These are phyloP conservation scores for Nothobranchius furzeri DNA, from an alignment of 2,113 vertebrate species.

Conservation along the genomic window DNA sequence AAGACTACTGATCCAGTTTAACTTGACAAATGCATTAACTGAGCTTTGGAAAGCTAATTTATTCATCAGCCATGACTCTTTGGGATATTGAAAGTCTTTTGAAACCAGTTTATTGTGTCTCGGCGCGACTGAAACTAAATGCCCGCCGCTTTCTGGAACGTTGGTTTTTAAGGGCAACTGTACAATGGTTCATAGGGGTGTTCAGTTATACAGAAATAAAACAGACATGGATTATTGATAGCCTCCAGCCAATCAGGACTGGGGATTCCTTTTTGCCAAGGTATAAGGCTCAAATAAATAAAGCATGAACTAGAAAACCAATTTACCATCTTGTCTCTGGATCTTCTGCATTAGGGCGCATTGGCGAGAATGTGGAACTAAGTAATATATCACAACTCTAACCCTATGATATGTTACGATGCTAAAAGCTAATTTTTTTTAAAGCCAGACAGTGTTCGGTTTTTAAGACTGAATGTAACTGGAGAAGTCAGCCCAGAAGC, in stretches of 20 bases:
- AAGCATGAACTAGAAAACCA: constrained; percentile 58
- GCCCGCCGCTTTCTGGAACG: constrained; percentile 41
- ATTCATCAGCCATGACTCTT: constrained; percentile 2
- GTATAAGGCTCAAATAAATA: constrained; percentile 66
- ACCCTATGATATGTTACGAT: too few species aligned
- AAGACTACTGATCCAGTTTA: neutral
- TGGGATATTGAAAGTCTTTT: constrained; percentile 17
- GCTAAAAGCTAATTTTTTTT: too few species aligned
- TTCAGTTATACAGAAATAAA: constrained; percentile 66
- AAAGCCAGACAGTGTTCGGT: too few species aligned
- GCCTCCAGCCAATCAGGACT: constrained; percentile 59
- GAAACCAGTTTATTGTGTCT: constrained; percentile 16
- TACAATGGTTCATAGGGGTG: constrained; percentile 53
- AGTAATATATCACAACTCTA: too few species aligned
- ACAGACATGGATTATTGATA: constrained; percentile 70
- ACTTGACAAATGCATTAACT: neutral
- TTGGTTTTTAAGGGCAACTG: constrained; percentile 43
- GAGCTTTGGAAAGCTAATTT: neutral
- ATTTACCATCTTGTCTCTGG: constrained; percentile 41
- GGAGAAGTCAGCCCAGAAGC: too few species aligned
- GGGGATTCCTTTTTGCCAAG: constrained; percentile 61
- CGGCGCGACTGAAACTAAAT: constrained; percentile 38
- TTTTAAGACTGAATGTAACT: too few species aligned
- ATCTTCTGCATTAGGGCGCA: neutral
- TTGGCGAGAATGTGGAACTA: too few species aligned